phyloP scores from a whole-genome alignment of 2,113 vertebrate genomes.

The Oenanthe melanoleuca region DNA sequence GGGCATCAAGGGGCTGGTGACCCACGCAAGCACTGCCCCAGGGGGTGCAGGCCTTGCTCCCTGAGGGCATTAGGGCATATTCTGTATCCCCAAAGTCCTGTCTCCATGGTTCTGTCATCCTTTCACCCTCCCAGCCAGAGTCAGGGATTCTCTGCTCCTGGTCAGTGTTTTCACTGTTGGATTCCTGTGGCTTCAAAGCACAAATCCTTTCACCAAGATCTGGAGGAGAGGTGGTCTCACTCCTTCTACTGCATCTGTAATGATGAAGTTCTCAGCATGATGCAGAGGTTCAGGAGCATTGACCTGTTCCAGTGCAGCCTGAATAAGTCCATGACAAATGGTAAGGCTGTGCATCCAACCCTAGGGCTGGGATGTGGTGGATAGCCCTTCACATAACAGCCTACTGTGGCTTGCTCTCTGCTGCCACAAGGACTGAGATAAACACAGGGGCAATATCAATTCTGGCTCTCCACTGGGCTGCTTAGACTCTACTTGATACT shows the following conservation, averaged over 20 bases:
- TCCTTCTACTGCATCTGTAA: not conserved
- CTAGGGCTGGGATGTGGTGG: not conserved
- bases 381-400: not conserved
- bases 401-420: not conserved
- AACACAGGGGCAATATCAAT: not conserved
- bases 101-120: not conserved
- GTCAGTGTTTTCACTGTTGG: not conserved
- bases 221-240: not conserved
- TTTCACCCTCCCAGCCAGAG: not conserved
- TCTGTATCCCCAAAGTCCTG: not conserved
- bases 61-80: not conserved
- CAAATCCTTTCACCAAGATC: not conserved
- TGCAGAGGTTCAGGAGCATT: not conserved
- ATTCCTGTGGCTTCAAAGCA: not conserved
- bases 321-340: not conserved
- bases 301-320: not conserved
- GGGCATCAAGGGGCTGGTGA: rapidly evolving
- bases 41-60: not conserved
- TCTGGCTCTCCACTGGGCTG: not conserved
- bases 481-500: not conserved
- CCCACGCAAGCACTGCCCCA: rapidly evolving
- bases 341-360: not conserved
- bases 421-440: not conserved
- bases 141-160: not conserved
- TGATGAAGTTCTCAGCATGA: not conserved